These are phyloP conservation scores for Ridgeia piscesae DNA, from an alignment of 1,140 invertebrate species.

Conservation along the genomic window DNA sequence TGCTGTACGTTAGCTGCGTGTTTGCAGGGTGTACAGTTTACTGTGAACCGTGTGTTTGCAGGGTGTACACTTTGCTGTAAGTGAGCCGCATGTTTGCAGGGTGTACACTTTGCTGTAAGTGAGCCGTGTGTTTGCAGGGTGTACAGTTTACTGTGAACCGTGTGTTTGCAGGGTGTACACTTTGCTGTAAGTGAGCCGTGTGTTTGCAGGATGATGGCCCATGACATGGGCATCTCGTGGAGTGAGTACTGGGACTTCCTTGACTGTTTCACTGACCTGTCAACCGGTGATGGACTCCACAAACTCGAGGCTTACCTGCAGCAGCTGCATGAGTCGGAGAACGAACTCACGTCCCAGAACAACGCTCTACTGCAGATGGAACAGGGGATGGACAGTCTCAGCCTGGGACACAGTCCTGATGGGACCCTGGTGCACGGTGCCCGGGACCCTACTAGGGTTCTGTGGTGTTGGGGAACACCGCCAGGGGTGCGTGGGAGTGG, in stretches of 20 bases:
- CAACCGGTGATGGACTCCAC: conserved; percentile 69
- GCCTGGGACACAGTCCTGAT: not conserved
- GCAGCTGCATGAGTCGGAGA: conserved; percentile 30
- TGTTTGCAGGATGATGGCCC: conserved; percentile 70
- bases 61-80: too few species aligned
- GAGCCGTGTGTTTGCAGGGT: too few species aligned
- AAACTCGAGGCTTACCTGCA: conserved; percentile 75
- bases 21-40: too few species aligned
- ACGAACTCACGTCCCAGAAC: conserved; percentile 10
- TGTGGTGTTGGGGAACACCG: conserved; percentile 9
- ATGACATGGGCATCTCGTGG: conserved; percentile 77
- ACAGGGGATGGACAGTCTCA: conserved; percentile 14
- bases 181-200: too few species aligned
- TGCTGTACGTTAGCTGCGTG: too few species aligned
- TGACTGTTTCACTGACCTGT: conserved; percentile 75
- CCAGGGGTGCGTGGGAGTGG: not conserved
- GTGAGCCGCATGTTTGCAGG: too few species aligned
- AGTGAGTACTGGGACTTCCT: conserved; percentile 89
- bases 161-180: too few species aligned
- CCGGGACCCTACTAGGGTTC: too few species aligned
- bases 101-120: too few species aligned
- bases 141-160: too few species aligned
- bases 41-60: too few species aligned
- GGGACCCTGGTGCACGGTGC: not conserved
- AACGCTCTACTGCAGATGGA: not conserved